Evolutionary conservation across 2,113 vertebrate species (phyloP).

Genomic region (Barbus barbus): DNA sequence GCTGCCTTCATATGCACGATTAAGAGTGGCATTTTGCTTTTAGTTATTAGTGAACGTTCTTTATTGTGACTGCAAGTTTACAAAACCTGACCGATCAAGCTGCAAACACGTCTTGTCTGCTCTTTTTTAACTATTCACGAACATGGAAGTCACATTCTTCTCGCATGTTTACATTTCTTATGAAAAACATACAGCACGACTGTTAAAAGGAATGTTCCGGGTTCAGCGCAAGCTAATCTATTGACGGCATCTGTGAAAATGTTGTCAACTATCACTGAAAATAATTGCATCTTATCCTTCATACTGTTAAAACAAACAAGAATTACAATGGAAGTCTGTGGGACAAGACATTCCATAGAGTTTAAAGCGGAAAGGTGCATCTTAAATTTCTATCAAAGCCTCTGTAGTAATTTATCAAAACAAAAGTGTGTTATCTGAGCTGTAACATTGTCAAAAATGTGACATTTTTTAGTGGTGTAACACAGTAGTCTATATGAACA

Average conservation of each 20-base stretch:
- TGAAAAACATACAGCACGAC: background rate
- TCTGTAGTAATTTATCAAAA: background rate
- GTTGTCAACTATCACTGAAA: background rate
- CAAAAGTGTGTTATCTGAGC: background rate
- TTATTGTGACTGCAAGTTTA: constrained; percentile 49
- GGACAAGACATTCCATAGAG: background rate
- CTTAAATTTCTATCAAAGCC: background rate
- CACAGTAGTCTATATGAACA: background rate
- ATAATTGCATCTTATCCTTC: background rate
- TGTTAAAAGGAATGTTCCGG: background rate
- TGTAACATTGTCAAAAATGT: no score
- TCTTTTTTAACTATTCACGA: no score
- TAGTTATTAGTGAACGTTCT: constrained; percentile 45
- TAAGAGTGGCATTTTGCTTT: constrained; percentile 42
- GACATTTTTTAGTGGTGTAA: background rate
- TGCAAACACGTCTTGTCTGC: constrained; percentile 17
- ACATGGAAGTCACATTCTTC: constrained; percentile 23
- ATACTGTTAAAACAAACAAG: background rate
- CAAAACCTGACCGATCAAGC: constrained; percentile 41
- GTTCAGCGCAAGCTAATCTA: background rate
- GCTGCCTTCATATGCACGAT: constrained; percentile 29
- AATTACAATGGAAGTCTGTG: background rate
- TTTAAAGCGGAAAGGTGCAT: background rate
- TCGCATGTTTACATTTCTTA: constrained; percentile 35
- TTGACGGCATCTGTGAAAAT: constrained; percentile 1